Percentiles rank a stretch among this genome's conserved stretches.
Evolutionary conservation across 2,888 invertebrate species (phyloP).

Genomic region (Watsonalla cultraria): DNA sequence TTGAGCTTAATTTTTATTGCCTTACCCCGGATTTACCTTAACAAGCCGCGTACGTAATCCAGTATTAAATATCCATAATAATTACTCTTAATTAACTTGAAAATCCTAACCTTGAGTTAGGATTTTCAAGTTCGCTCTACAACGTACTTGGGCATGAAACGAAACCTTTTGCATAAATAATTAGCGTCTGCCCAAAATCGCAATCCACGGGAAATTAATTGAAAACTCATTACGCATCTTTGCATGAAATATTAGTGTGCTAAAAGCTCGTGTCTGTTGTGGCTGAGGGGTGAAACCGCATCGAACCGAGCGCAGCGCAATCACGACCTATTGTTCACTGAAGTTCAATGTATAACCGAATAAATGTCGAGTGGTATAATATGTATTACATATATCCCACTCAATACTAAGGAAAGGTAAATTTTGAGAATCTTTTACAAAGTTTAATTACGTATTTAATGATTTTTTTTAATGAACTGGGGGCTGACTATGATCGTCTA

Average conservation of each 20-base stretch:
- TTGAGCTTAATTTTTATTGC: no score
- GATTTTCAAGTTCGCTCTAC: neutral
- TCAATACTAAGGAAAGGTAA: no score
- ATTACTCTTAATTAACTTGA: neutral
- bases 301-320: slow-evolving; percentile 41
- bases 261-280: slow-evolving; percentile 16
- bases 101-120: neutral
- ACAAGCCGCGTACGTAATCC: no score
- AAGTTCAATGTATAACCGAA: neutral
- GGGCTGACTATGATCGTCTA: no score
- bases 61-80: no score
- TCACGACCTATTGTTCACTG: slow-evolving; percentile 49
- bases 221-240: slow-evolving; percentile 36
- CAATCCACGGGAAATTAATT: slow-evolving; percentile 22
- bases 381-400: no score
- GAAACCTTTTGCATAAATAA: neutral
- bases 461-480: no score
- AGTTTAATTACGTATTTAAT: no score
- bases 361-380: no score
- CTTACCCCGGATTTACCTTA: no score
- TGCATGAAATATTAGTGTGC: slow-evolving; percentile 35
- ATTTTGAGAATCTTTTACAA: no score
- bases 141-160: neutral
- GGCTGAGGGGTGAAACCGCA: slow-evolving; percentile 48
- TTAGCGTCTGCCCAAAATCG: neutral